Percentiles rank a stretch among this genome's conserved stretches.
Conservation (phyloP, 1,140 invertebrate species). For the Plutomurus gul region DNA sequence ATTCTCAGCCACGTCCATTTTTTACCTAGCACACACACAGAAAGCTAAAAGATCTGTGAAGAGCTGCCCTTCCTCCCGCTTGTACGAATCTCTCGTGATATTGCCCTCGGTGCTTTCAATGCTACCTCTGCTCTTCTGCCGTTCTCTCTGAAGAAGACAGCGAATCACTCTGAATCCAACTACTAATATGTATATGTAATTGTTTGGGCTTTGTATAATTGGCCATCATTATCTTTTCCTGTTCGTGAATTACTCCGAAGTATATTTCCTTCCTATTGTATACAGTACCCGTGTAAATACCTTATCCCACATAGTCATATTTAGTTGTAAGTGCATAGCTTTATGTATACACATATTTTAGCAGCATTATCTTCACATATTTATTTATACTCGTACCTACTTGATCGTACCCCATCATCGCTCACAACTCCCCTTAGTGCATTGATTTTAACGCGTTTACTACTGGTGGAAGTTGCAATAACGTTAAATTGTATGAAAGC, state of each 20-base stretch:
- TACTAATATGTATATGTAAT: not conserved
- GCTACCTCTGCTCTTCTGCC: not conserved
- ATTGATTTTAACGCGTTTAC: too few relatives aligned
- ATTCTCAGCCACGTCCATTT: not conserved
- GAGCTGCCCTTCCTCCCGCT: conserved; percentile 4
- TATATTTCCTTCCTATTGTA: not conserved
- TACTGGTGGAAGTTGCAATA: too few relatives aligned
- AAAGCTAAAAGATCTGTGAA: not conserved
- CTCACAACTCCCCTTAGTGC: too few relatives aligned
- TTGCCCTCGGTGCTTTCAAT: conserved; percentile 12
- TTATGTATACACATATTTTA: too few relatives aligned
- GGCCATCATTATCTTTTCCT: not conserved
- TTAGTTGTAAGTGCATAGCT: too few relatives aligned
- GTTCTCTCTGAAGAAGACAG: not conserved
- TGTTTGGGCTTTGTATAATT: conserved; percentile 19
- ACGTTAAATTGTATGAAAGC: too few relatives aligned
- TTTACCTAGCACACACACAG: not conserved
- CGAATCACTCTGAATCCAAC: not conserved
- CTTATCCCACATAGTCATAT: too few relatives aligned
- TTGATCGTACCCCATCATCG: too few relatives aligned
- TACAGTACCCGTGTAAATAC: not conserved
- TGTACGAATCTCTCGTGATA: not conserved
- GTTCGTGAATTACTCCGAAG: not conserved
- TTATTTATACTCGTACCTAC: too few relatives aligned
- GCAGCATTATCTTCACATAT: too few relatives aligned